Conservation (phyloP, 2,113 vertebrate genomes). For the Lepisosteus osseus region DNA sequence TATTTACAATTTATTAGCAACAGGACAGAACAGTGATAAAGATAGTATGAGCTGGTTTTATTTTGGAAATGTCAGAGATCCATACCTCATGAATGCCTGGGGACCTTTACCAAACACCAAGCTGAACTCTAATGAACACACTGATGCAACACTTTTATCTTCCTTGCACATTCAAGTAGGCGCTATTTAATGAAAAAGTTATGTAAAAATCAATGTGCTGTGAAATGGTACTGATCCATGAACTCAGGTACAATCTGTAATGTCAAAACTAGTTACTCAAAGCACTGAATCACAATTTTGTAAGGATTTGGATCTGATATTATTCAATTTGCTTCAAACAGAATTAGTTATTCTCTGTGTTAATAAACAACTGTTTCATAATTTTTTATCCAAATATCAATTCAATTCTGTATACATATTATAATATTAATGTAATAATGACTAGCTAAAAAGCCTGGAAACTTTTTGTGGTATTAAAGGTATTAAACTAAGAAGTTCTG, state of each 20-base stretch:
- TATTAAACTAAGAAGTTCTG: too few relatives aligned
- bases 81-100: constrained; percentile 7
- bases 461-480: too few relatives aligned
- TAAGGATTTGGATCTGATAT: constrained; percentile 6
- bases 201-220: constrained; percentile 32
- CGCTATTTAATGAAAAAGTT: constrained; percentile 32
- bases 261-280: constrained; percentile 10
- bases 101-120: constrained; percentile 6
- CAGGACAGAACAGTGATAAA: constrained; percentile 16
- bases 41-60: constrained; percentile 21
- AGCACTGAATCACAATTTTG: constrained; percentile 3
- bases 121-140: constrained; percentile 23
- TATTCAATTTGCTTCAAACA: not conserved
- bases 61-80: constrained; percentile 23
- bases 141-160: constrained; percentile 22
- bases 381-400: not conserved
- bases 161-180: constrained; percentile 25
- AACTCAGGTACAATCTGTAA: constrained; percentile 14
- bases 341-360: not conserved
- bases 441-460: too few relatives aligned
- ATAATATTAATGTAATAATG: too few relatives aligned
- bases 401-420: not conserved
- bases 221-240: constrained; percentile 25
- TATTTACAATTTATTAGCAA: constrained; percentile 26
- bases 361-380: not conserved